These are phyloP conservation scores for Drosophila meridiana DNA, from an alignment of 2,888 invertebrate species.

Conservation along the genomic window DNA sequence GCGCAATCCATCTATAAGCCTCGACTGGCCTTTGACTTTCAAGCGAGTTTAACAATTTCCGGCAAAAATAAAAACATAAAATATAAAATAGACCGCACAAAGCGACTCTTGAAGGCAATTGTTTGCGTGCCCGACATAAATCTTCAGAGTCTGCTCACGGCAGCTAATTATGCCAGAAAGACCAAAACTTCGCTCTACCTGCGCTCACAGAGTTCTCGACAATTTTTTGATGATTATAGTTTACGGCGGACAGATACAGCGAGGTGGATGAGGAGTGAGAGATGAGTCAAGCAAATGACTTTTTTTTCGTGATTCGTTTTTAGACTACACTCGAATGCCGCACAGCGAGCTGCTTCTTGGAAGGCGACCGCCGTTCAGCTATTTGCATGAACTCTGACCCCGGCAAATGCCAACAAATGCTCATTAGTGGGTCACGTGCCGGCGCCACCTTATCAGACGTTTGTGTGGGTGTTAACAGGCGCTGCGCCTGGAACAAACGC, in stretches of 20 bases:
- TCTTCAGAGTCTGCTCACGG: constrained; percentile 33
- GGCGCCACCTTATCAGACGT: constrained; percentile 51
- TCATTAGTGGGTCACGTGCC: constrained; percentile 68
- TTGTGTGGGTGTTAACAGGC: constrained; percentile 47
- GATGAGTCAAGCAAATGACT: constrained; percentile 50
- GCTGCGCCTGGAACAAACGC: constrained; percentile 48
- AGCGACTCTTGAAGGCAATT: constrained; percentile 28
- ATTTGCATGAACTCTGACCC: constrained; percentile 46
- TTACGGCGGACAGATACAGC: constrained; percentile 32
- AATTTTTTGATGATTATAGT: constrained; percentile 51
- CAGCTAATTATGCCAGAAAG: constrained; percentile 60
- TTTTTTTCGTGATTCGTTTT: constrained; percentile 49
- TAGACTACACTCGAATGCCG: constrained; percentile 34
- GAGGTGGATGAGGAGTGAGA: constrained; percentile 1
- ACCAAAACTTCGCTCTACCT: constrained; percentile 47
- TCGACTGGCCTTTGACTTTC: constrained; percentile 33
- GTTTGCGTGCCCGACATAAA: constrained; percentile 38
- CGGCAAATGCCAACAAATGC: constrained; percentile 45
- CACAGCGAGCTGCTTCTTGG: constrained; percentile 40
- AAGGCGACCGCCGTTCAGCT: constrained; percentile 13
- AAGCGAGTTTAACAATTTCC: constrained; percentile 43
- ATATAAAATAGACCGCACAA: constrained; percentile 48
- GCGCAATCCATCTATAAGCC: not conserved
- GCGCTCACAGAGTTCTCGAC: constrained; percentile 29
- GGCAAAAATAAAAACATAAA: constrained; percentile 15